Base-by-base conservation (phyloP, 2,113 vertebrate species). In the Bungarus multicinctus region DNA sequence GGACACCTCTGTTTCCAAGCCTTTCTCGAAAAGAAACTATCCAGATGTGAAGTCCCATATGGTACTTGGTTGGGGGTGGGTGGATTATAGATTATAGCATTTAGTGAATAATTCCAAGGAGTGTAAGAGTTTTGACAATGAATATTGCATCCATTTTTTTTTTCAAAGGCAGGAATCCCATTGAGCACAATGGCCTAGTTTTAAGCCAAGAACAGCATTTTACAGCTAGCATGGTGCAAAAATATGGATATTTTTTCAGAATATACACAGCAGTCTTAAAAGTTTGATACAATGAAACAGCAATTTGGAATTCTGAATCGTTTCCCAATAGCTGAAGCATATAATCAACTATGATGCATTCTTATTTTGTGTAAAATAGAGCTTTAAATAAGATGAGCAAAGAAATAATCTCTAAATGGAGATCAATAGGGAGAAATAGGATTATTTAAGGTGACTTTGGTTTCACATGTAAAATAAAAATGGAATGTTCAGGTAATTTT, bases 401-500 rank as follows among this genome's bases (percentile, higher is more conserved):
- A 96, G 93, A 94, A 97, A 94, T 95, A 95, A 93, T 95, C 94
- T 92, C 93, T 92, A 93, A 96, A 96, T 95, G 87, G 92, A 64
- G 95, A 95, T 94, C 94, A 93, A 43, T 94, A 87, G 93, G 93
- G 87, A 93, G 96, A 90, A 97, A 97, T 92, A 54, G 90, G 90
- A 97, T 95, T 97, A 95, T 95, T 96, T 96, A 95, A 97, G 92
- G 90, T 95, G 93, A 94, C 91, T 95, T 93, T 85, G 60, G 64
- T 96, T 89, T 95, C 89, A 93, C 94, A 91, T 95, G 93, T 96
- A 87, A 93, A 87, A 96, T 96, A 96, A 97, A 97, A 96, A 97
- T 94, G 96, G 96, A 93, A 96, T 96, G 96, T 97, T 96, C 97
- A 93, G 89, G 94, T 96, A 96, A 97, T 97, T 97, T 97, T 97